Percentiles rank a stretch among this genome's conserved stretches.
Evolutionary conservation across 2,113 vertebrate species (phyloP).

Genomic region (Chaenogobius annularis): DNA sequence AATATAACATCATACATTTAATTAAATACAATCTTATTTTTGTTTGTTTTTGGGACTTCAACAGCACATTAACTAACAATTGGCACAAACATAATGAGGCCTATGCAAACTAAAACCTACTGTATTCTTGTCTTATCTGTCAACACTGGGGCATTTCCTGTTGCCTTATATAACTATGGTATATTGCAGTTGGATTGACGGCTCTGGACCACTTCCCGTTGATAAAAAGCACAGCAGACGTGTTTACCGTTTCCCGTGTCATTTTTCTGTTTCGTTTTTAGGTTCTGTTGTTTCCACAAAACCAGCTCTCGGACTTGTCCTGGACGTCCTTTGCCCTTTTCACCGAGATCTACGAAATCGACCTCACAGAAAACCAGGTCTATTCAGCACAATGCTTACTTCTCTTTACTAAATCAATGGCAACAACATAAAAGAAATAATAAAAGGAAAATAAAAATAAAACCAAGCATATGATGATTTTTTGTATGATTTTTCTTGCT

Average conservation of each 20-base stretch:
- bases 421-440: too few relatives aligned
- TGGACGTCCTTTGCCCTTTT: constrained; percentile 67
- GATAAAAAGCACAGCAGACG: constrained; percentile 16
- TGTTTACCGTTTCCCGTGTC: neutral
- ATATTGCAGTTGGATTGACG: constrained; percentile 3
- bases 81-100: too few relatives aligned
- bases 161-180: neutral
- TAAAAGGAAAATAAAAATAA: too few relatives aligned
- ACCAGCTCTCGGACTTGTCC: constrained; percentile 64
- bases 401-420: too few relatives aligned
- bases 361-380: constrained; percentile 72
- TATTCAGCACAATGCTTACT: neutral
- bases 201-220: constrained; percentile 12
- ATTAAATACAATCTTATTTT: too few relatives aligned
- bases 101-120: neutral
- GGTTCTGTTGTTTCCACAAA: constrained; percentile 63
- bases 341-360: constrained; percentile 63
- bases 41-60: too few relatives aligned
- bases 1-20: too few relatives aligned
- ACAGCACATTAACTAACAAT: too few relatives aligned
- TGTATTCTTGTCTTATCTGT: neutral
- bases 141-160: neutral
- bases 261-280: constrained; percentile 19
- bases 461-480: too few relatives aligned
- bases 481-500: too few relatives aligned